Evolutionary conservation across 2,113 vertebrate species (phyloP).

Genomic region (Nematolebias whitei): DNA sequence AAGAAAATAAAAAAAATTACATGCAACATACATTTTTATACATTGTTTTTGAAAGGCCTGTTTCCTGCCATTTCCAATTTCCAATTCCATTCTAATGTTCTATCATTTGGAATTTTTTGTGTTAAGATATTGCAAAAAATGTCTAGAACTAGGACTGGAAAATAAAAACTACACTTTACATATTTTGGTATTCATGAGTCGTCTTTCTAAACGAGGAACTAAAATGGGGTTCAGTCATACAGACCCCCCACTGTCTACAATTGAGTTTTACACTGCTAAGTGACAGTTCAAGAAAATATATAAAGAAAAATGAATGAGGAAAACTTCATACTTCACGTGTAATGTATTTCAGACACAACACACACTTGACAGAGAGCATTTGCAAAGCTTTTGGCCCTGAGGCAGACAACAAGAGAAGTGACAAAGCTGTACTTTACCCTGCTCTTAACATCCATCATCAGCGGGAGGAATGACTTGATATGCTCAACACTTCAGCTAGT

Average conservation of each 20-base stretch:
- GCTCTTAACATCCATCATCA: slow-evolving; percentile 27
- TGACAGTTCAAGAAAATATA: slow-evolving; percentile 32
- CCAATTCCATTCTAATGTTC: too few relatives aligned
- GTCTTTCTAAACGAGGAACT: too few relatives aligned
- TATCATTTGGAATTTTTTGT: too few relatives aligned
- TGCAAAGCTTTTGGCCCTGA: slow-evolving; percentile 34
- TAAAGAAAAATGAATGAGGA: slow-evolving; percentile 12
- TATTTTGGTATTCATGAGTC: background rate
- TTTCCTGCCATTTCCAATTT: too few relatives aligned
- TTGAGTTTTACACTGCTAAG: slow-evolving; percentile 23
- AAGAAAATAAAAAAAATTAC: too few relatives aligned
- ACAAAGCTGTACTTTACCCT: slow-evolving; percentile 18
- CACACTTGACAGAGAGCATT: slow-evolving; percentile 28
- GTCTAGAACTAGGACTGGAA: too few relatives aligned
- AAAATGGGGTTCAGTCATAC: slow-evolving; percentile 21
- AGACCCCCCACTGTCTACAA: slow-evolving; percentile 33
- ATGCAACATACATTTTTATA: too few relatives aligned
- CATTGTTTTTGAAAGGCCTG: too few relatives aligned
- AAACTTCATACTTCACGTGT: slow-evolving; percentile 11
- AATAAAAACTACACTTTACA: background rate
- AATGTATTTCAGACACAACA: slow-evolving; percentile 16
- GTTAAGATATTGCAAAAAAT: too few relatives aligned
- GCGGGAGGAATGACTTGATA: slow-evolving; percentile 19
- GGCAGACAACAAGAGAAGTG: slow-evolving; percentile 32
- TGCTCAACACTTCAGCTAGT: slow-evolving; percentile 6